phyloP scores from a whole-genome alignment of 2,113 vertebrate species.

The Morone saxatilis region DNA sequence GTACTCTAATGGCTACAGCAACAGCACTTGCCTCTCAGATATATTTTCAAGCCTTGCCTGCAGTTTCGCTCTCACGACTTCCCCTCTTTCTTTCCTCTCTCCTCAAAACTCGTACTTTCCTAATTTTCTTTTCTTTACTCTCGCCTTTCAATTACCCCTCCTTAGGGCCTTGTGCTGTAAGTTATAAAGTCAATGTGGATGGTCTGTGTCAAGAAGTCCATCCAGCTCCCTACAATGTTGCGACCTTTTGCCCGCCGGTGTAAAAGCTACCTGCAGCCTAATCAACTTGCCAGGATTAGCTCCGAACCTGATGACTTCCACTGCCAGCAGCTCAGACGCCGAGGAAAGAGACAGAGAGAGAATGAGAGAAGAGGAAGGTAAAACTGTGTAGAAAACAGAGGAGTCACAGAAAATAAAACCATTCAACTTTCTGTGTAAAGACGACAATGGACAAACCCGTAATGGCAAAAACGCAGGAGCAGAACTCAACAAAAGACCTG shows the following conservation, averaged over 20 bases:
- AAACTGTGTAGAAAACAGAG: conserved; percentile 71
- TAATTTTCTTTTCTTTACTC: conserved; percentile 72
- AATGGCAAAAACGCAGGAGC: conserved; percentile 72
- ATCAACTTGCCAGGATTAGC: conserved; percentile 84
- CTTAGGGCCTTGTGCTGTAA: conserved; percentile 74
- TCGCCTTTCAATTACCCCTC: conserved; percentile 79
- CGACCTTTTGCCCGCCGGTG: conserved; percentile 76
- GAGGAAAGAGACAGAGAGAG: conserved; percentile 63
- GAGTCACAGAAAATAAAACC: conserved; percentile 72
- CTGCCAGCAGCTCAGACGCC: conserved; percentile 63
- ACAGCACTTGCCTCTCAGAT: conserved; percentile 38
- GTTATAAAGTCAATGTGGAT: conserved; percentile 79
- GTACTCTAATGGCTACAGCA: conserved; percentile 49
- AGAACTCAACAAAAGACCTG: conserved; percentile 70
- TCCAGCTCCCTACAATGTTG: conserved; percentile 74
- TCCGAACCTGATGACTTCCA: conserved; percentile 77
- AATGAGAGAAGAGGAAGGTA: conserved; percentile 60
- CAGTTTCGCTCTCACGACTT: conserved; percentile 8
- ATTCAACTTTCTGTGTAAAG: conserved; percentile 53
- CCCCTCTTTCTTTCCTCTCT: conserved; percentile 30
- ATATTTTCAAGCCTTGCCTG: conserved; percentile 26
- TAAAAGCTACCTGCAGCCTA: conserved; percentile 81
- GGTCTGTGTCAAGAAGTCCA: conserved; percentile 79
- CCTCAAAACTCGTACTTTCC: conserved; percentile 62
- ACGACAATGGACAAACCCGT: conserved; percentile 74